Evolutionary conservation across 30 jellyfish, hydroid and myxozoan species (phyloP), one percentile per base, ranked within the genome.

Genomic region (Turritopsis rubra): DNA sequence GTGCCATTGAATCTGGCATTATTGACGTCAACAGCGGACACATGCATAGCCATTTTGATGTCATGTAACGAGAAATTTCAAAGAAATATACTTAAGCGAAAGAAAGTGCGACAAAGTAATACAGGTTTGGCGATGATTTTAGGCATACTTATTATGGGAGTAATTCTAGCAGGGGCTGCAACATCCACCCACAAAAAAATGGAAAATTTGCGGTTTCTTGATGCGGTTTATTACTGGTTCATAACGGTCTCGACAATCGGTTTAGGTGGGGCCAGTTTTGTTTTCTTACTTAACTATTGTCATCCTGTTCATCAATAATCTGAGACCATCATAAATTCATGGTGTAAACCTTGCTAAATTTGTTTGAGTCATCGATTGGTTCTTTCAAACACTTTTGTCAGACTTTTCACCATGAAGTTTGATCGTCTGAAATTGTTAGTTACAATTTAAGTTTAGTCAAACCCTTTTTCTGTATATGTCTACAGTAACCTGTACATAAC

Each of bases 171-270:
- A 3, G 60, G 60, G 9, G 60, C 60, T 41, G 60, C 60, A 41
- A 3, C 60, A 41, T 41, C 60, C 5, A 41, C 60, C 5, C 60
- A 41, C 13, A 41, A 13, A 41, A 13, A n/a, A 17, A 53, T 73
- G 9, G 80, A 54, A 25, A 54, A 26, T 7, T 84, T 82, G 85
- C 21, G 71, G 16, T 73, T 41, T 60, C 30, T 73, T 26, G 81
- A 84, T 52, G 53, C 85, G 17, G 22, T 84, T 22, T 84, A 84
- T 28, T 84, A 53, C 90, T 52, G 85, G 85, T 53, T 74, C n/a
- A 84, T 84, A 52, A 84, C 73, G 18, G 79, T 84, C n/a, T 71
- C 85, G 19, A 73, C 85, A 25, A 84, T 84, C 22, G 90, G 90
- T 18, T 84, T 84, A 52, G 90, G 90, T 3, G 85, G 9, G 60